These are phyloP conservation scores for Gulo gulo DNA, from an alignment of 2,113 vertebrate species.

Conservation along the genomic window DNA sequence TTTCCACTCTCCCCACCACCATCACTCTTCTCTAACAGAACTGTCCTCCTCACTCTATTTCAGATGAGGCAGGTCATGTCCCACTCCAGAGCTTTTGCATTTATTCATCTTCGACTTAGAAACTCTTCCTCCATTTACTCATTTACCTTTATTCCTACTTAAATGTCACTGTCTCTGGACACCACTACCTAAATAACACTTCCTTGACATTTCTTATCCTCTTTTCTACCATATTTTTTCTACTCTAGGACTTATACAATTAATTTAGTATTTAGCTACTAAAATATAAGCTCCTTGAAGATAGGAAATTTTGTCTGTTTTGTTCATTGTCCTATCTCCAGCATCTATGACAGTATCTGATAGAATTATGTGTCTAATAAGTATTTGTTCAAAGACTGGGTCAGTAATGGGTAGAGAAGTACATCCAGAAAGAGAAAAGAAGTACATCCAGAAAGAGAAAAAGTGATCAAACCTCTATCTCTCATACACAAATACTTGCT, in stretches of 20 bases:
- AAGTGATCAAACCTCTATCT: neutral
- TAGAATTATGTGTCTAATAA: neutral
- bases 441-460: neutral
- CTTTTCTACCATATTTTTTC: neutral
- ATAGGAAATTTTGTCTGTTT: neutral
- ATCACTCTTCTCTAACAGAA: neutral
- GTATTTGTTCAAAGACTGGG: neutral
- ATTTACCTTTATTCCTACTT: neutral
- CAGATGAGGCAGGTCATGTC: neutral
- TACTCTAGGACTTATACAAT: neutral
- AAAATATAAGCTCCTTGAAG: neutral
- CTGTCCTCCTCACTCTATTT: neutral
- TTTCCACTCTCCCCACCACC: neutral
- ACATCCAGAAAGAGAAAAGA: neutral
- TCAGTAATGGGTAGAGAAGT: neutral
- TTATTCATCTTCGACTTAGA: neutral
- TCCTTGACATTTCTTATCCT: neutral
- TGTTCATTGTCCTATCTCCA: neutral
- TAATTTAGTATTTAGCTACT: neutral
- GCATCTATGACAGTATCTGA: neutral
- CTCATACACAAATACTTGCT: neutral
- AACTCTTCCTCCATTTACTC: neutral
- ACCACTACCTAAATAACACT: neutral
- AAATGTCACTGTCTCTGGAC: neutral
- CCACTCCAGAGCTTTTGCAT: neutral